phyloP scores from a whole-genome alignment of 2,888 invertebrate genomes.

The Hyppa rectilinea region DNA sequence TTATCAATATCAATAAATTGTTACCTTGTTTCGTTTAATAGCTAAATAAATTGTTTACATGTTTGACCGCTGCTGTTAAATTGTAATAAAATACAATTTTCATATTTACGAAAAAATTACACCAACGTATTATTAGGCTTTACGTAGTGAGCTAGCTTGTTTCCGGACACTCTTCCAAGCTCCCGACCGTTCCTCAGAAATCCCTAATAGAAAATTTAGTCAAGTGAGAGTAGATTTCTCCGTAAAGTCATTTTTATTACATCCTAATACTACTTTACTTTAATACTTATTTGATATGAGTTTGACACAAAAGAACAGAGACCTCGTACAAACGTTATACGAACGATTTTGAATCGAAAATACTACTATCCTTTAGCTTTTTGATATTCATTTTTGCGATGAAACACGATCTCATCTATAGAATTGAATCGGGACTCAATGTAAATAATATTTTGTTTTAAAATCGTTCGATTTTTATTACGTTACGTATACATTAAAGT shows the following conservation, averaged over 20 bases:
- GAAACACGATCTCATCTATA: no score
- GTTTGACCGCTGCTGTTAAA: neutral
- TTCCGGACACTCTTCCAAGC: neutral
- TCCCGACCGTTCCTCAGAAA: neutral
- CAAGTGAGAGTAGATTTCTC: neutral
- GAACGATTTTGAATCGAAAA: no score
- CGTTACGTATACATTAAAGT: no score
- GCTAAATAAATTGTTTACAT: conserved; percentile 7
- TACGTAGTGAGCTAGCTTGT: neutral
- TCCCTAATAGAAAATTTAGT: conserved; percentile 2
- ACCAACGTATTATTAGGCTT: neutral
- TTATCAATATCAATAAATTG: neutral
- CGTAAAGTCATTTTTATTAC: neutral
- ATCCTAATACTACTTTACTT: neutral
- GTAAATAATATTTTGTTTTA: no score
- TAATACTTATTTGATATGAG: neutral
- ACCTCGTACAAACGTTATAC: no score
- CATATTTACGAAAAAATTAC: neutral
- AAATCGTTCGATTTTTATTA: no score
- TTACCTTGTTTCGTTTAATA: conserved; percentile 16
- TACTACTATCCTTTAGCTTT: no score
- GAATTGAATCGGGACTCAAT: no score
- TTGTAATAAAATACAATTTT: neutral
- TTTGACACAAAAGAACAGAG: neutral
- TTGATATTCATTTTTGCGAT: no score